Evolutionary conservation across 2,888 invertebrate genomes (phyloP).

Genomic region (Formica aserva): DNA sequence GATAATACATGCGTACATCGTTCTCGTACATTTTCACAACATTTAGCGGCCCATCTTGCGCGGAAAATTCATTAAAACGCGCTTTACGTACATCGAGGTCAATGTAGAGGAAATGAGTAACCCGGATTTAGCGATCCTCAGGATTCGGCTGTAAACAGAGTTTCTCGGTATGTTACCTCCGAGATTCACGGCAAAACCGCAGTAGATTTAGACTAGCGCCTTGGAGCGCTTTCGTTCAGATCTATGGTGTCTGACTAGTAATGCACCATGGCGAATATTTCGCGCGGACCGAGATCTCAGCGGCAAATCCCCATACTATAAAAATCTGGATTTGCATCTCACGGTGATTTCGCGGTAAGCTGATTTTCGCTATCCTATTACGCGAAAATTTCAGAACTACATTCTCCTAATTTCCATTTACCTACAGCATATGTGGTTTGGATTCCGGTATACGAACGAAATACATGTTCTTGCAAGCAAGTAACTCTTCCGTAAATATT

Average conservation of each 20-base stretch:
- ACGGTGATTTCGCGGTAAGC: conserved; percentile 45
- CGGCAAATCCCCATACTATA: conserved; percentile 46
- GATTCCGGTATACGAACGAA: neutral
- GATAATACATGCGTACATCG: neutral
- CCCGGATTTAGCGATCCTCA: conserved; percentile 65
- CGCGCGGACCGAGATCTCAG: conserved; percentile 31
- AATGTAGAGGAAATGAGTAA: conserved; percentile 70
- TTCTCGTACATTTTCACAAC: conserved; percentile 10
- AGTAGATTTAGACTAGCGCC: conserved; percentile 65
- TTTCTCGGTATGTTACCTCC: conserved; percentile 71
- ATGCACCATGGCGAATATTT: conserved; percentile 66
- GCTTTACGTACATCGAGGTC: conserved; percentile 59
- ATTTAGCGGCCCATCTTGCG: conserved; percentile 27
- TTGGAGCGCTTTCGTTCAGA: conserved; percentile 61
- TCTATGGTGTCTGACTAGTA: conserved; percentile 63
- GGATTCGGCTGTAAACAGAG: conserved; percentile 69
- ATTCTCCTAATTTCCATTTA: conserved; percentile 48
- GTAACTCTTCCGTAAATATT: conserved; percentile 34
- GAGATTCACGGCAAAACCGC: conserved; percentile 69
- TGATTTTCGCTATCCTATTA: conserved; percentile 52
- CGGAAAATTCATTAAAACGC: conserved; percentile 67
- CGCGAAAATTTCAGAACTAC: conserved; percentile 41
- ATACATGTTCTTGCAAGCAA: conserved; percentile 2
- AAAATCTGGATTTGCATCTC: conserved; percentile 50
- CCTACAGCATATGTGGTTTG: conserved; percentile 28